phyloP scores from a whole-genome alignment of 2,888 invertebrate genomes.

The Synanthedon myopaeformis region DNA sequence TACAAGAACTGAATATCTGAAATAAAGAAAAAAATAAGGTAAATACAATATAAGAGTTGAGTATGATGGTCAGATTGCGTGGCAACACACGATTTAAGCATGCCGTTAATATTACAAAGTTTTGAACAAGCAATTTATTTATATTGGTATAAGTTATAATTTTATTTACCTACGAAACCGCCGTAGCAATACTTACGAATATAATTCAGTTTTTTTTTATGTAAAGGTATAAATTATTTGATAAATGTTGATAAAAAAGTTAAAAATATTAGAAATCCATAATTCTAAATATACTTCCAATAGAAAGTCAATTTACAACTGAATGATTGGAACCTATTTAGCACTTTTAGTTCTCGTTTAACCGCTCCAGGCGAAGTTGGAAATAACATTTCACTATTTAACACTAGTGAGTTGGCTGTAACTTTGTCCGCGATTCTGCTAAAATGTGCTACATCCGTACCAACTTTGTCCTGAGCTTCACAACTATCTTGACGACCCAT shows the following conservation, averaged over 20 bases:
- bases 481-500: not conserved
- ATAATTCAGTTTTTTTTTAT: too few relatives aligned
- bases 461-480: not conserved
- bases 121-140: not conserved
- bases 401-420: not conserved
- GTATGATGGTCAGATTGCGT: not conserved
- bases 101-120: too few relatives aligned
- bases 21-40: conserved; percentile 22
- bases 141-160: not conserved
- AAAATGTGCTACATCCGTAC: not conserved
- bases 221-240: too few relatives aligned
- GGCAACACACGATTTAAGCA: not conserved
- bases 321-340: too few relatives aligned
- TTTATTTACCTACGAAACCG: too few relatives aligned
- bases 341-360: too few relatives aligned
- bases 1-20: conserved; percentile 59
- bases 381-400: not conserved
- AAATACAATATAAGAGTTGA: not conserved
- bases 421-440: not conserved
- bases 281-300: too few relatives aligned
- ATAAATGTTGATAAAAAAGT: not conserved
- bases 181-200: too few relatives aligned
- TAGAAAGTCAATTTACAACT: too few relatives aligned
- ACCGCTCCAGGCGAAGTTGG: not conserved
- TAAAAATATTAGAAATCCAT: not conserved